Conservation (phyloP, 2,113 vertebrate species). For the Myocastor coypus region DNA sequence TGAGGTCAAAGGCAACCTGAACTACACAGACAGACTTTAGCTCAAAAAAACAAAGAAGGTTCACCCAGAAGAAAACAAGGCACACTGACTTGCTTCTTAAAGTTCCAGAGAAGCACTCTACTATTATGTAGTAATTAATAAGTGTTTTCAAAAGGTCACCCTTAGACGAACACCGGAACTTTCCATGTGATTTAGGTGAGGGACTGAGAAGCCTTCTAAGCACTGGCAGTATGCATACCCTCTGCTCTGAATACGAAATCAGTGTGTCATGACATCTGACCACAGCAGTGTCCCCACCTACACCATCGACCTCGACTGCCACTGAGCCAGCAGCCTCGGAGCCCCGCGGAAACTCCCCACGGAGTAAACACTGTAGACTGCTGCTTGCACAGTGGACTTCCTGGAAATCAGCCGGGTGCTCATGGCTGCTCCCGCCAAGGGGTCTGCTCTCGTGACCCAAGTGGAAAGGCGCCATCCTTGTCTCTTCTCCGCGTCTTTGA, state of each 20-base stretch:
- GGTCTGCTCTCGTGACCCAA: neutral
- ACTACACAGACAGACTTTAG: neutral
- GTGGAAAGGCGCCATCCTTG: neutral
- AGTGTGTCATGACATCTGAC: conserved; percentile 83
- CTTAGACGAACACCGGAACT: conserved; percentile 63
- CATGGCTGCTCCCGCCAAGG: neutral
- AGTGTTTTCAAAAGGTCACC: conserved; percentile 63
- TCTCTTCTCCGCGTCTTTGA: neutral
- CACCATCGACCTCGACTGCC: conserved; percentile 77
- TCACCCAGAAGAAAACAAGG: conserved; percentile 19
- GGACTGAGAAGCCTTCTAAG: conserved; percentile 64
- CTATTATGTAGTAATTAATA: neutral
- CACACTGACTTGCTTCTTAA: conserved; percentile 35
- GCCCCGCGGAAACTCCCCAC: conserved; percentile 87
- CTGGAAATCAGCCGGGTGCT: conserved; percentile 72
- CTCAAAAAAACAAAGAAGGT: conserved; percentile 3
- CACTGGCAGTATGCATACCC: conserved; percentile 59
- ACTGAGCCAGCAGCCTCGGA: conserved; percentile 76
- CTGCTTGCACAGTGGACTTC: conserved; percentile 71
- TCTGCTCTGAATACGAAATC: conserved; percentile 71
- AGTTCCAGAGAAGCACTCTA: neutral
- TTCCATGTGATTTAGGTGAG: conserved; percentile 64
- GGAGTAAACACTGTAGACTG: conserved; percentile 80
- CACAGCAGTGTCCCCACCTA: conserved; percentile 88
- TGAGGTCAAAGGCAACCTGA: neutral